Conservation (phyloP, 1,140 invertebrate genomes). For the Andricus grossulariae region DNA sequence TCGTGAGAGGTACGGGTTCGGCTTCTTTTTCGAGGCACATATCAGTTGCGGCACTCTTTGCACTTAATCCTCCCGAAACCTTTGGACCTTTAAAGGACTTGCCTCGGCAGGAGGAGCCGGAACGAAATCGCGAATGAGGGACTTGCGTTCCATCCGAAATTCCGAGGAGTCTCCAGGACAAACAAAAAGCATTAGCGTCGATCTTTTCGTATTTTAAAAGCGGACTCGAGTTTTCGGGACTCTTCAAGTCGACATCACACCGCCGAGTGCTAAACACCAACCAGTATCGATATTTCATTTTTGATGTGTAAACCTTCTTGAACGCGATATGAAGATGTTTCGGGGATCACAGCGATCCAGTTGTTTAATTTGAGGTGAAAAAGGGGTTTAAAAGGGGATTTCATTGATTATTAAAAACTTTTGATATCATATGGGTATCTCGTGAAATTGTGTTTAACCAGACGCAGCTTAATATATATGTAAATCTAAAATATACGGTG, state of each 20-base stretch:
- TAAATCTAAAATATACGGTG: no score
- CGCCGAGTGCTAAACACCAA: neutral
- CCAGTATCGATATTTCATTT: neutral
- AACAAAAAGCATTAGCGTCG: conserved; percentile 58
- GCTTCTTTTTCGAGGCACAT: conserved; percentile 12
- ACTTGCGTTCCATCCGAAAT: conserved; percentile 51
- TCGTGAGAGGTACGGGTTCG: conserved; percentile 1
- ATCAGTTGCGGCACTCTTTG: conserved; percentile 38
- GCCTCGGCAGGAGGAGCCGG: conserved; percentile 6
- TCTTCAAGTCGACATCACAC: neutral
- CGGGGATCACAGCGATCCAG: no score
- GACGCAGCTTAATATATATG: no score
- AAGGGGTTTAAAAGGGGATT: no score
- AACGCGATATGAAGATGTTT: neutral
- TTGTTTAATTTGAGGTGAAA: no score
- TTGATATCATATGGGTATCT: no score
- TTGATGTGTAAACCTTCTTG: neutral
- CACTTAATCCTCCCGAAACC: conserved; percentile 31
- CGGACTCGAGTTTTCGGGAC: neutral
- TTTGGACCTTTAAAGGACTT: conserved; percentile 29
- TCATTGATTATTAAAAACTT: no score
- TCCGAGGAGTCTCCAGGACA: conserved; percentile 48
- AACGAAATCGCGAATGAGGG: conserved; percentile 48
- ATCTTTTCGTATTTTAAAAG: conserved; percentile 45
- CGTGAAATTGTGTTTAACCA: no score